phyloP scores from a whole-genome alignment of 1,140 invertebrate genomes.

The Lucilia sericata region DNA sequence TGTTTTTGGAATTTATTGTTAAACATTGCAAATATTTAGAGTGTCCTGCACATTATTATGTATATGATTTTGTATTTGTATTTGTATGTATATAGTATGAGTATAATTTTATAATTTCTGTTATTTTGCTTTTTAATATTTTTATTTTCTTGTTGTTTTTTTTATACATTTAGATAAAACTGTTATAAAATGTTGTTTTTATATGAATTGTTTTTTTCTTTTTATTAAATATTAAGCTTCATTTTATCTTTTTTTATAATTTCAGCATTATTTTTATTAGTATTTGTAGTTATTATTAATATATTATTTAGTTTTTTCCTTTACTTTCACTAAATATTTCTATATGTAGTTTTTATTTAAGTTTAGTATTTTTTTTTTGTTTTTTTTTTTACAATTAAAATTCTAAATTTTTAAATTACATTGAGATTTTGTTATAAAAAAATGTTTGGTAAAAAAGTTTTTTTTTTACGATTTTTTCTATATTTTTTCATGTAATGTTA shows the following conservation, averaged over 20 bases:
- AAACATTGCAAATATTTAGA: neutral
- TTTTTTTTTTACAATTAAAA: constrained; percentile 14
- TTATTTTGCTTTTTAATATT: neutral
- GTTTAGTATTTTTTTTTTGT: neutral
- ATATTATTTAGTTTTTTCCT: neutral
- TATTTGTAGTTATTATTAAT: neutral
- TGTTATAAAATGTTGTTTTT: constrained; percentile 6
- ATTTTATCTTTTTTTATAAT: neutral
- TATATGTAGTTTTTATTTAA: constrained; percentile 1
- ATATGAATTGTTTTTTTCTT: neutral
- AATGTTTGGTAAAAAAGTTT: constrained; percentile 40
- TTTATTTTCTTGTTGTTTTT: neutral
- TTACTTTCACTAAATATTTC: neutral
- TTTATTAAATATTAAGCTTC: neutral
- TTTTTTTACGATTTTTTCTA: constrained; percentile 12
- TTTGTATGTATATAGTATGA: neutral
- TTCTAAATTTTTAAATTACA: constrained; percentile 37
- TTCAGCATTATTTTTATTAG: neutral
- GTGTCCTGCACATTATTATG: constrained; percentile 4
- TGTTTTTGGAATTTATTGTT: neutral
- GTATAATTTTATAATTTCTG: neutral
- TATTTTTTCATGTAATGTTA: constrained; percentile 34
- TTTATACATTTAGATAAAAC: constrained; percentile 17
- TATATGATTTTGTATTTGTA: neutral
- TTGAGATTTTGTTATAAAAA: constrained; percentile 30